These are phyloP conservation scores for Trinectes maculatus DNA, from an alignment of 2,113 vertebrate genomes.

Conservation along the genomic window DNA sequence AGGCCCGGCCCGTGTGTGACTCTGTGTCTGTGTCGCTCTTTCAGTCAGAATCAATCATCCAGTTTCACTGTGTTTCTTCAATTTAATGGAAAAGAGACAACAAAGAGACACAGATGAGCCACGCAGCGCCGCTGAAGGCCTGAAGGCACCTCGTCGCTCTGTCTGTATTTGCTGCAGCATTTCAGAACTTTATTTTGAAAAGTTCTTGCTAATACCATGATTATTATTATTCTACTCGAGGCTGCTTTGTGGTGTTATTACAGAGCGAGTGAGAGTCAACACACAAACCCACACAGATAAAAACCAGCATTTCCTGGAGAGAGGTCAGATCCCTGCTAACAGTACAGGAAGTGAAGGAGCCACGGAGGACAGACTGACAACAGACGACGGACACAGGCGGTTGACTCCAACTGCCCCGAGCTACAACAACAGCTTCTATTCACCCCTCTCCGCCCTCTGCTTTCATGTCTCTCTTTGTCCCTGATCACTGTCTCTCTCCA, in stretches of 20 bases:
- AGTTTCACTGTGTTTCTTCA: too few relatives aligned
- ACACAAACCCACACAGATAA: constrained; percentile 15
- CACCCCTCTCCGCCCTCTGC: not conserved
- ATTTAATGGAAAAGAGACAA: too few relatives aligned
- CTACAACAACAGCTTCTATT: constrained; percentile 13
- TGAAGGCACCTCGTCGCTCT: too few relatives aligned
- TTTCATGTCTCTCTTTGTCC: not conserved
- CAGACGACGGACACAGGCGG: constrained; percentile 3
- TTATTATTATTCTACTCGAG: not conserved
- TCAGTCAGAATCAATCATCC: too few relatives aligned
- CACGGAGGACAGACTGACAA: not conserved
- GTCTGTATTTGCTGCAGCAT: too few relatives aligned
- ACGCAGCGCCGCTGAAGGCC: too few relatives aligned
- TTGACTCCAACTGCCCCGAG: constrained; percentile 4
- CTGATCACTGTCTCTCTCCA: not conserved
- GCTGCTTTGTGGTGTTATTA: not conserved
- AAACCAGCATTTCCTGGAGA: constrained; percentile 47
- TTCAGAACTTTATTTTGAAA: not conserved
- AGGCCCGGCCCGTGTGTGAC: too few relatives aligned
- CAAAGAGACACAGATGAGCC: too few relatives aligned
- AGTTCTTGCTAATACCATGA: not conserved
- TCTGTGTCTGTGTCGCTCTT: too few relatives aligned
- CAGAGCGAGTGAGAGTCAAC: not conserved
- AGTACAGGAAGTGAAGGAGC: constrained; percentile 2
- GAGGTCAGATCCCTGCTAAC: constrained; percentile 30